Evolutionary conservation across 2,113 vertebrate species (phyloP).

Genomic region (Procapra przewalskii): DNA sequence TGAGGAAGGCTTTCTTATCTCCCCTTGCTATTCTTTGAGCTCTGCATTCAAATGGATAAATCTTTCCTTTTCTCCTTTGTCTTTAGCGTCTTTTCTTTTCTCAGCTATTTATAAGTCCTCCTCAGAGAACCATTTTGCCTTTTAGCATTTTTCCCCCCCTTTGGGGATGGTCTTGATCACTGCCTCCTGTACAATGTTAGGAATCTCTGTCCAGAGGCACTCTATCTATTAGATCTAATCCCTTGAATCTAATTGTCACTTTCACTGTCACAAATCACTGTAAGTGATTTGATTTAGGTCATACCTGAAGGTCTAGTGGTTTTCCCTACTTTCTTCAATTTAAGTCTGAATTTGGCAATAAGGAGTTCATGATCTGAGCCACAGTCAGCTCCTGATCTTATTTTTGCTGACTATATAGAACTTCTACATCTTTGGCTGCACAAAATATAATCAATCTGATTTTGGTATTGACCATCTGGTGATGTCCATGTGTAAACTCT

Average conservation of each 20-base stretch:
- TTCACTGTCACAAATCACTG: background rate
- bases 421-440: background rate
- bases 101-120: background rate
- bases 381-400: background rate
- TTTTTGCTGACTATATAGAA: background rate
- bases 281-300: background rate
- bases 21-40: background rate
- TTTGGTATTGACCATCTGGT: background rate
- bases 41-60: background rate
- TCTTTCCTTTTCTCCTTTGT: background rate
- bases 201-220: background rate
- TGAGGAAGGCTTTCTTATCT: background rate
- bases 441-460: background rate
- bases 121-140: background rate
- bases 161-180: background rate
- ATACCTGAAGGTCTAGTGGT: background rate
- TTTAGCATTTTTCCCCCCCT: background rate
- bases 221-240: background rate
- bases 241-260: background rate
- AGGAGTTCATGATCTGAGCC: background rate
- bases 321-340: background rate
- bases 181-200: background rate
- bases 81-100: background rate
- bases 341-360: background rate
- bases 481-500: background rate